These are phyloP conservation scores for Drosophila miranda DNA, from an alignment of 1,140 invertebrate genomes.

Conservation along the genomic window DNA sequence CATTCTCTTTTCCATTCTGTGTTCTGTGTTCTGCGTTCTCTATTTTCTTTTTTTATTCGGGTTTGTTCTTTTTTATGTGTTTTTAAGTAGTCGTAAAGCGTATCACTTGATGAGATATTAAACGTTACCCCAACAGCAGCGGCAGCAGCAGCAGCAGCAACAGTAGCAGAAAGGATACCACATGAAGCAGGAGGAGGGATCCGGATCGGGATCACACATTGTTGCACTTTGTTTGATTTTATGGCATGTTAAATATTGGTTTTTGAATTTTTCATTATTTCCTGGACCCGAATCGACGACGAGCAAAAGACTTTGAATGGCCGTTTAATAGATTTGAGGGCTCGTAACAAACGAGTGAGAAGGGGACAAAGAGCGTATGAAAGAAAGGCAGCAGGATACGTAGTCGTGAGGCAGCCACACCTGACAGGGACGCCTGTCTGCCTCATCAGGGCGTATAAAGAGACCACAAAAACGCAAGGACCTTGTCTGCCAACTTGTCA, in stretches of 20 bases:
- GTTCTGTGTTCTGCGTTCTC: constrained; percentile 3
- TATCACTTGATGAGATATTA: constrained; percentile 81
- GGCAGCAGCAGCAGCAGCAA: not conserved
- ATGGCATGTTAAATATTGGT: constrained; percentile 79
- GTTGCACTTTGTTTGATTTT: constrained; percentile 74
- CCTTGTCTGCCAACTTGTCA: constrained; percentile 80
- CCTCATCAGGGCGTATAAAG: constrained; percentile 55
- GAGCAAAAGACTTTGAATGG: constrained; percentile 37
- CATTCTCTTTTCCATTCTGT: too few species aligned
- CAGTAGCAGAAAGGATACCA: constrained; percentile 32
- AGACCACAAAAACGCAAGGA: constrained; percentile 64
- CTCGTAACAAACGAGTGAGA: constrained; percentile 24
- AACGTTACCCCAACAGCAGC: constrained; percentile 40
- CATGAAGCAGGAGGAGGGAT: not conserved
- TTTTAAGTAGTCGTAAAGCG: constrained; percentile 81
- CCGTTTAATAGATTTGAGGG: constrained; percentile 70
- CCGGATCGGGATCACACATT: constrained; percentile 38
- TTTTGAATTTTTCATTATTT: constrained; percentile 75
- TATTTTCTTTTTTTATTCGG: constrained; percentile 33
- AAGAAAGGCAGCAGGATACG: constrained; percentile 14
- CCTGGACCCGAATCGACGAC: constrained; percentile 9
- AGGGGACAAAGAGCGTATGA: not conserved
- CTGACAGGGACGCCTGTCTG: constrained; percentile 30
- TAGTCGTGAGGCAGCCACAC: constrained; percentile 10
- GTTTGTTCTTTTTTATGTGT: constrained; percentile 65